A percentile compares a stretch with the other conserved stretches of the same genome.
Evolutionary conservation across 2,113 vertebrate species (phyloP).

Genomic region (Xenopus laevis): DNA sequence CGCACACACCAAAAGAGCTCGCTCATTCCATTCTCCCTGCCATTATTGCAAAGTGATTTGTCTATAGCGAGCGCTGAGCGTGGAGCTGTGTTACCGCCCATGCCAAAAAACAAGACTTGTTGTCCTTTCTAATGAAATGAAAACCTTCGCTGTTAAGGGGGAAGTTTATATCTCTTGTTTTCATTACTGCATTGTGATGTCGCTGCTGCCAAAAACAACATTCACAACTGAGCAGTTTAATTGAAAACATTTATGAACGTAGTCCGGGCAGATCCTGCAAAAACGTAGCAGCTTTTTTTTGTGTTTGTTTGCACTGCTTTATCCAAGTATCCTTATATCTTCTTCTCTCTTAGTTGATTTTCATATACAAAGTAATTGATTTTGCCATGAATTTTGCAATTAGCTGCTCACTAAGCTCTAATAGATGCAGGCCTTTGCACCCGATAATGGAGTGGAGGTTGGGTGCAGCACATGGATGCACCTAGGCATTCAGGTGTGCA

Average conservation of each 20-base stretch:
- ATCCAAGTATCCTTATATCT: too few species aligned
- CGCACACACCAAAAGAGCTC: conserved; percentile 81
- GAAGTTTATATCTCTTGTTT: conserved; percentile 38
- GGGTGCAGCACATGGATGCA: too few species aligned
- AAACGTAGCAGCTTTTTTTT: too few species aligned
- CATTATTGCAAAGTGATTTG: conserved; percentile 61
- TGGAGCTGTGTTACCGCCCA: conserved; percentile 27
- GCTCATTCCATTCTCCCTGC: conserved; percentile 59
- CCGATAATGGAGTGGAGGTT: too few species aligned
- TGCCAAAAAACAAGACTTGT: conserved; percentile 40
- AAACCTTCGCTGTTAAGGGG: conserved; percentile 49
- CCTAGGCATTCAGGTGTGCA: too few species aligned
- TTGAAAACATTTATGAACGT: conserved; percentile 59
- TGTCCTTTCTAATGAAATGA: conserved; percentile 34
- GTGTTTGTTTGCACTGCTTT: too few species aligned
- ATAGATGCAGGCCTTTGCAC: too few species aligned
- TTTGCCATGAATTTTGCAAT: too few species aligned
- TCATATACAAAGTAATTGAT: too few species aligned
- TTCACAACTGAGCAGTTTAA: conserved; percentile 56
- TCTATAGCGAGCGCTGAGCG: conserved; percentile 43
- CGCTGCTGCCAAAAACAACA: conserved; percentile 51
- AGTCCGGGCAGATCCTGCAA: too few species aligned
- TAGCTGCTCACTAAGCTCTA: too few species aligned
- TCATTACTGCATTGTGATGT: conserved; percentile 28
- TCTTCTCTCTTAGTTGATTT: too few species aligned